phyloP scores from a whole-genome alignment of 2,888 invertebrate species.

The Cataglyphis cursor region DNA sequence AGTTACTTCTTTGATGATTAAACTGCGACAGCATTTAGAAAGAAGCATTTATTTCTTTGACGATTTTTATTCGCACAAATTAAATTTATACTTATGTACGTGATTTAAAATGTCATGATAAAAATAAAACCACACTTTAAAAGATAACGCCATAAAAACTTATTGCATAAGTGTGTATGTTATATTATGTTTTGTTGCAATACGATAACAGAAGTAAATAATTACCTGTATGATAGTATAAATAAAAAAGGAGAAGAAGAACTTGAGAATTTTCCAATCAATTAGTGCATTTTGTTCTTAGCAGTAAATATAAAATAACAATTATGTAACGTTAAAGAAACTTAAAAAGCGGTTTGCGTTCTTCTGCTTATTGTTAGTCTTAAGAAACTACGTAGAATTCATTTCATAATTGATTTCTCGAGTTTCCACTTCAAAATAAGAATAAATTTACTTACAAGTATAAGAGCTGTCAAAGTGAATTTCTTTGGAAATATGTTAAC shows the following conservation, averaged over 20 bases:
- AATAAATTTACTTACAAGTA: constrained; percentile 18
- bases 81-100: neutral
- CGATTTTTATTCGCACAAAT: neutral
- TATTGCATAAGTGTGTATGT: neutral
- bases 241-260: neutral
- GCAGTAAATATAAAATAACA: constrained; percentile 5
- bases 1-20: constrained; percentile 24
- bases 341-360: constrained; percentile 1
- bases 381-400: neutral
- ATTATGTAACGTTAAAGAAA: neutral
- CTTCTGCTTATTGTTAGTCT: neutral
- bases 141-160: neutral
- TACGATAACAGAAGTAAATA: neutral
- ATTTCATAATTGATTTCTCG: constrained; percentile 40
- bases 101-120: neutral
- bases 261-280: constrained; percentile 3
- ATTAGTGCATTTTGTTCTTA: neutral
- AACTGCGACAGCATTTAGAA: neutral
- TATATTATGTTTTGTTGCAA: neutral
- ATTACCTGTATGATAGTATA: neutral
- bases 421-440: neutral
- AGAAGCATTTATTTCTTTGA: constrained; percentile 12
- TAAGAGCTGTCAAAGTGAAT: neutral
- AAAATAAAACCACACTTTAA: neutral
- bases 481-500: constrained; percentile 4